phyloP scores from a whole-genome alignment of 2,888 invertebrate genomes.

The Pantelozetes paolii region DNA sequence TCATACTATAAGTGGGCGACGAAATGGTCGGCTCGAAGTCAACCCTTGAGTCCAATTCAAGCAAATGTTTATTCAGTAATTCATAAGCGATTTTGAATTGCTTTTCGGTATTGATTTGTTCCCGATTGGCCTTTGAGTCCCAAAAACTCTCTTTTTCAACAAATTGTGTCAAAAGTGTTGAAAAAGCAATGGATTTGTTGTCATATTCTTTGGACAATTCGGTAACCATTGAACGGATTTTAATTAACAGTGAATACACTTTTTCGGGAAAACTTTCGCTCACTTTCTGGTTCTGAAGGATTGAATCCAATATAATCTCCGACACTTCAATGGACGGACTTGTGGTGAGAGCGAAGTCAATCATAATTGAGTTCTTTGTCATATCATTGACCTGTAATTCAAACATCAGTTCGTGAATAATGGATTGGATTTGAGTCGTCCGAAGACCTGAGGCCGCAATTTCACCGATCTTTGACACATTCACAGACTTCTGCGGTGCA shows the following conservation, averaged over 20 bases:
- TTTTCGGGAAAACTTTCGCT: slow-evolving; percentile 33
- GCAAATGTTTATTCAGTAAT: slow-evolving; percentile 28
- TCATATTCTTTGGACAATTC: slow-evolving; percentile 17
- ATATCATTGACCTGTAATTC: slow-evolving; percentile 33
- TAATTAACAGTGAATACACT: slow-evolving; percentile 29
- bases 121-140: background rate
- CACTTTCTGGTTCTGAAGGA: slow-evolving; percentile 1
- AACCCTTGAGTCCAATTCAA: background rate
- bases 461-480: slow-evolving; percentile 35
- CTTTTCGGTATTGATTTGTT: slow-evolving; percentile 8
- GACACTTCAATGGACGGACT: slow-evolving; percentile 38
- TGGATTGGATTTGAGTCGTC: slow-evolving; percentile 35
- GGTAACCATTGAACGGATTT: slow-evolving; percentile 28
- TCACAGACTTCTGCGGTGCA: background rate
- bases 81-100: slow-evolving; percentile 19
- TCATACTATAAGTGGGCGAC: background rate
- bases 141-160: background rate
- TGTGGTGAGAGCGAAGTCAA: slow-evolving; percentile 40
- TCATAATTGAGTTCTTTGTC: slow-evolving; percentile 36
- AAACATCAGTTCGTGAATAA: slow-evolving; percentile 38
- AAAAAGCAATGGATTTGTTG: background rate
- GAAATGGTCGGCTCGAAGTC: slow-evolving; percentile 27
- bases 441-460: slow-evolving; percentile 37
- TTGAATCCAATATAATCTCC: slow-evolving; percentile 34
- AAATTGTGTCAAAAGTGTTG: slow-evolving; percentile 4